Base-by-base conservation (phyloP, 2,113 vertebrate genomes). In the Campylomormyrus tamandua region DNA sequence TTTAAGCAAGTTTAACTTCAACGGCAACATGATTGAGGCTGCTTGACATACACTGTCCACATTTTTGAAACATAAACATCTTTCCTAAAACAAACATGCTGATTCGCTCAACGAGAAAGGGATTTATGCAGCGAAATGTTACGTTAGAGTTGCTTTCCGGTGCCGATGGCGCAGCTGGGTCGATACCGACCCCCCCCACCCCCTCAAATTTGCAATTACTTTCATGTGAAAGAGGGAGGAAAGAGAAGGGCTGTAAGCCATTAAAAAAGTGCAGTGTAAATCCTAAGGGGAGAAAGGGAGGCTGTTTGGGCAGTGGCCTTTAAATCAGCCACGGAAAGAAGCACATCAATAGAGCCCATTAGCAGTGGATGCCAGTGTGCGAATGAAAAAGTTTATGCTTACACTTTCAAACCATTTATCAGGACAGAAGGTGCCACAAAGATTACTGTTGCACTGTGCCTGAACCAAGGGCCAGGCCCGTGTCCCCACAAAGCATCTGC, bases 321-420 rank as follows among this genome's bases (percentile, higher is more conserved):
- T 90, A 89, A 88, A 89, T 90, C 90, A 89, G 87, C 49, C 49
- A 7, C 3, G 39, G 88, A 89, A 90, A 31, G 46, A 89, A 77
- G 74, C 8, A 86, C 90, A 90, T 90, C 90, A 90, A 90, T 89
- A 90, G 46, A 85, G 53, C 88, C 87, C 90, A 90, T 90, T 90
- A 90, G 90, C 87, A 70, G 58, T 39, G 46, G 53, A 80, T 53
- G 5, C 24, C 90, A 8, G 42, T 39, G 24, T 3, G 10, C 0
- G 77, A 80, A 35, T 50, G 62, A 83, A 90, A 90, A 90, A 88
- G 87, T 90, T 90, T 90, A 90, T 88, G 87, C 90, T 56, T 85
- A 53, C 87, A n/a, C 90, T 89, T 89, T 89, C 87, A 83, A 88
- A 35, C 27, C 90, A 89, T 89, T 90, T 58, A 90, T 89, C 90